A percentile compares a stretch with the other conserved stretches of the same genome.
These are phyloP conservation scores for Dioctria linearis DNA, from an alignment of 2,888 invertebrate species.

Conservation along the genomic window DNA sequence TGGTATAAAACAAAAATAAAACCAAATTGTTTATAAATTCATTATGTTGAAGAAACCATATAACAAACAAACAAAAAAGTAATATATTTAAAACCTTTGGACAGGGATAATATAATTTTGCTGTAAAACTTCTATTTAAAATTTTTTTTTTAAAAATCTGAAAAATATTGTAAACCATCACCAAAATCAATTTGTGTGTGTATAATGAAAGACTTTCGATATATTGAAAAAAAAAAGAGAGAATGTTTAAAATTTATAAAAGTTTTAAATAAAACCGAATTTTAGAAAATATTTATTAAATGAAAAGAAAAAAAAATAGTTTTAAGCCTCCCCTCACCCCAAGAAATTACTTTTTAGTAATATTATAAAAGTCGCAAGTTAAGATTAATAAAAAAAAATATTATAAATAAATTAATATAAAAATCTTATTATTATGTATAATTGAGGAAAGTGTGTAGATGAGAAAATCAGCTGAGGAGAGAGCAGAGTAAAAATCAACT, in stretches of 20 bases:
- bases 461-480: neutral
- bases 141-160: too few relatives aligned
- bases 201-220: conserved; percentile 17
- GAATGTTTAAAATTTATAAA: conserved; percentile 13
- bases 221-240: conserved; percentile 22
- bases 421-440: conserved; percentile 32
- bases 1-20: conserved; percentile 8
- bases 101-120: too few relatives aligned
- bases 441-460: neutral
- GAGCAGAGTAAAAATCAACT: conserved; percentile 43
- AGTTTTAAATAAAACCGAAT: conserved; percentile 41
- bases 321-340: conserved; percentile 23
- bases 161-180: neutral
- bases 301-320: conserved; percentile 6
- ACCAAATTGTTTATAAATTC: conserved; percentile 23
- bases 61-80: too few relatives aligned
- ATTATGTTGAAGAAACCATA: neutral
- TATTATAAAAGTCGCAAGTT: conserved; percentile 32
- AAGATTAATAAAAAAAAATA: conserved; percentile 35
- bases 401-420: conserved; percentile 46
- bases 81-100: too few relatives aligned
- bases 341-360: conserved; percentile 42
- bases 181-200: neutral
- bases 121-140: too few relatives aligned
- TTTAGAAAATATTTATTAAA: conserved; percentile 51